Conservation (phyloP, 2,888 invertebrate species). For the Sicus ferrugineus region DNA sequence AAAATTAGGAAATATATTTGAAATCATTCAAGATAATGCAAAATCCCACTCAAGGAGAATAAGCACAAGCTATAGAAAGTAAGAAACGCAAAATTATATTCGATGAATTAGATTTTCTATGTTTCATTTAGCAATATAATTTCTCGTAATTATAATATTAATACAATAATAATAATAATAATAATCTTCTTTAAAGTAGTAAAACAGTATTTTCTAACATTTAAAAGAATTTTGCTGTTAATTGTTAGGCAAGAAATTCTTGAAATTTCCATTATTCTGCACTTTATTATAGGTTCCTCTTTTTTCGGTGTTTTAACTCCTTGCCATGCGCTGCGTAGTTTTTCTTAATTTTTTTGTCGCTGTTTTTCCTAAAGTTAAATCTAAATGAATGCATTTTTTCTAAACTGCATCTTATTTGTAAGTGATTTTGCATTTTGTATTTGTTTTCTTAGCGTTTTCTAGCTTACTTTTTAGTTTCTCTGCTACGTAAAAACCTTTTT, state of each 20-base stretch:
- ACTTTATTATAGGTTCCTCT: slow-evolving; percentile 34
- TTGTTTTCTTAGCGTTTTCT: slow-evolving; percentile 17
- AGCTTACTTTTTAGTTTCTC: slow-evolving; percentile 24
- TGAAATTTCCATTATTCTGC: slow-evolving; percentile 38
- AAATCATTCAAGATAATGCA: too few species aligned
- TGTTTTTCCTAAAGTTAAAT: not conserved
- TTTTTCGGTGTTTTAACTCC: slow-evolving; percentile 42
- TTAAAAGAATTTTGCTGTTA: slow-evolving; percentile 29
- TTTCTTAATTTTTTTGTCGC: slow-evolving; percentile 36
- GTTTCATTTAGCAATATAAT: slow-evolving; percentile 37
- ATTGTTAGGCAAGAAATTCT: not conserved
- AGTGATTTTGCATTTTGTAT: slow-evolving; percentile 36
- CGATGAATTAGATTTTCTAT: slow-evolving; percentile 28
- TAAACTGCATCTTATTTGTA: slow-evolving; percentile 35
- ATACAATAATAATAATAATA: slow-evolving; percentile 39
- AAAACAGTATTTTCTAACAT: slow-evolving; percentile 43
- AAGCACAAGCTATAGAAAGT: too few species aligned
- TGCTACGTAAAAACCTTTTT: slow-evolving; percentile 18
- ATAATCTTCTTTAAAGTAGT: slow-evolving; percentile 46
- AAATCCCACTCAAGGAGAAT: too few species aligned
- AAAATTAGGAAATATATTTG: too few species aligned
- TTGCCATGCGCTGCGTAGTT: slow-evolving; percentile 17
- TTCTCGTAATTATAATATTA: not conserved
- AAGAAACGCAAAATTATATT: too few species aligned
- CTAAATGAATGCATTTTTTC: slow-evolving; percentile 40